These are phyloP conservation scores for Pachycephus smyrnensis DNA, from an alignment of 2,888 invertebrate genomes.

Conservation along the genomic window DNA sequence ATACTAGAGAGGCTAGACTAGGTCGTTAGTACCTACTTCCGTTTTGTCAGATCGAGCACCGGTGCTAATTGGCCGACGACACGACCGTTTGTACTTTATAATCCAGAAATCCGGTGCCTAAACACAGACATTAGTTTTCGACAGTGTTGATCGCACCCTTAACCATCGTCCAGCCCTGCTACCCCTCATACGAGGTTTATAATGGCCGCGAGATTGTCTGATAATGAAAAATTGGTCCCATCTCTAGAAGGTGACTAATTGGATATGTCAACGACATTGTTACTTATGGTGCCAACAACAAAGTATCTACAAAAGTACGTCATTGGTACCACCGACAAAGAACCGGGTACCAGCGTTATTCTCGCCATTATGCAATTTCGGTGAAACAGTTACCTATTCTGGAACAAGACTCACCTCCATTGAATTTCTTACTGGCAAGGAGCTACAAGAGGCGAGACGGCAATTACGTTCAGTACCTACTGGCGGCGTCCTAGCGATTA, in stretches of 20 bases:
- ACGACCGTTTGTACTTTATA: conserved; percentile 13
- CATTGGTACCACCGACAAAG: not conserved
- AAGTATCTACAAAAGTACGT: not conserved
- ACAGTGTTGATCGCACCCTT: conserved; percentile 2
- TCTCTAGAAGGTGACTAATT: not conserved
- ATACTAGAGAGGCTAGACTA: not conserved
- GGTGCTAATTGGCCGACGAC: conserved; percentile 15
- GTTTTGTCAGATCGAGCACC: not conserved
- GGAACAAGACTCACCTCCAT: conserved; percentile 14
- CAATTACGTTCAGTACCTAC: conserved; percentile 14
- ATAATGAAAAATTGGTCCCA: not conserved
- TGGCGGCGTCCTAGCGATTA: conserved; percentile 40
- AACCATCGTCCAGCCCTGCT: conserved; percentile 19
- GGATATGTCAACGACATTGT: not conserved
- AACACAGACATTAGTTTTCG: conserved; percentile 16
- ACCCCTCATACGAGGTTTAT: not conserved
- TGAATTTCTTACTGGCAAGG: conserved; percentile 21
- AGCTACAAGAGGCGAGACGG: not conserved
- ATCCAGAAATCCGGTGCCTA: conserved; percentile 23
- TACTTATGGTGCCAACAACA: not conserved
- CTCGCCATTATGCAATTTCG: not conserved
- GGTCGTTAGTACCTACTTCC: not conserved
- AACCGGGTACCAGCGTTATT: not conserved
- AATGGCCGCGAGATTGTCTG: not conserved
- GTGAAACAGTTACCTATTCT: not conserved